Evolutionary conservation across 2,113 vertebrate genomes (phyloP), one percentile per base, ranked within the genome.

Genomic region (Grantiella picta): DNA sequence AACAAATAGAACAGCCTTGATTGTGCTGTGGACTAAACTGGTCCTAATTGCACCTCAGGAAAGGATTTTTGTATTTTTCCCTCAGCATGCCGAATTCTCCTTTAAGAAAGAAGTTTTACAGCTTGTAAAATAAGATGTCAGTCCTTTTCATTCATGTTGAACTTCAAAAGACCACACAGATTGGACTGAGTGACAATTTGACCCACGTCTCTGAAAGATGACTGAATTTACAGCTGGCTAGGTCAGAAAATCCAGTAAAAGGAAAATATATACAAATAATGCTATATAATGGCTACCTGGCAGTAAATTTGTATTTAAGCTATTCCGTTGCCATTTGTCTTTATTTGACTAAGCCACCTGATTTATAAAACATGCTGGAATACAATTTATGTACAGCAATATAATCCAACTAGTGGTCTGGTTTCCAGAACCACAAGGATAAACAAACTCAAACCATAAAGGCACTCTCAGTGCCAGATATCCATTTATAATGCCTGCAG

Each of bases 371-470:
- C 57, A 90, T 82, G 65, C 45, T 76, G 53, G 77, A 90, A 82
- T 71, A 63, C 16, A 94, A 83, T 90, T 84, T 69, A 82, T 95
- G 82, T 52, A 28, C 60, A 93, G 72, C 70, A 31, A 9, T 92
- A 64, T 59, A 86, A 84, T 81, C 49, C 63, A 89, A 69, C 77
- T 50, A 65, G 68, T 36, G 94, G 82, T 96, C 83, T 94, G 92
- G 63, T 81, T 85, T 95, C 29, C 59, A 64, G 85, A 96, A 93
- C 60, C 86, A 89, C 84, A 94, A 47, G 77, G 66, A 94, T 54
- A 91, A 96, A 94, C 71, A 82, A 15, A 38, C 15, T 90, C 27
- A 90, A 94, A 95, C 66, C 77, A 75, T 81, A 94, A 85, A 95
- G 75, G 92, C 49, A 59, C 59, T 94, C 66, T 92, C 44, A 60